These are phyloP conservation scores for Brotogeris chrysoptera DNA, from an alignment of 2,797 vertebrate genomes.

Conservation along the genomic window DNA sequence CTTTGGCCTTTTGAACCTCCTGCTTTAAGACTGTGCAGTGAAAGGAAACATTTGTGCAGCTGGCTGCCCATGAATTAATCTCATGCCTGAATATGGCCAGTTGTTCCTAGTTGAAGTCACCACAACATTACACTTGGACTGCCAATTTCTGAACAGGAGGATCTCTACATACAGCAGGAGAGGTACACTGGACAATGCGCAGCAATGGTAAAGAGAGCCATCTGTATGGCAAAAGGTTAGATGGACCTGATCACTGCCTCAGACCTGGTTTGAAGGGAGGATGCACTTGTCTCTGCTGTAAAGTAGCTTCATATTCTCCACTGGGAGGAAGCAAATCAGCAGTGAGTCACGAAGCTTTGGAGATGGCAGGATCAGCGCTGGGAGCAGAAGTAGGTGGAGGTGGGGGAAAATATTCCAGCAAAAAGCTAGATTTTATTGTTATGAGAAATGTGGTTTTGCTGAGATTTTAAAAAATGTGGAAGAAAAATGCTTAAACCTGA, in stretches of 20 bases:
- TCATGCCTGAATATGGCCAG: background rate
- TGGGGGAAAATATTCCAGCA: background rate
- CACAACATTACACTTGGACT: background rate
- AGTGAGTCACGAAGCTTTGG: background rate
- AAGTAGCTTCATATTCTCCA: background rate
- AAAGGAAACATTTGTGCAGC: background rate
- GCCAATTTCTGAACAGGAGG: background rate
- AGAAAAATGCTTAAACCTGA: background rate
- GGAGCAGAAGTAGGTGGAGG: slow-evolving; percentile 4
- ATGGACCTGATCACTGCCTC: background rate
- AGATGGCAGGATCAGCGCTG: background rate
- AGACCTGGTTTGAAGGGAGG: background rate
- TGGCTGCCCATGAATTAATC: background rate
- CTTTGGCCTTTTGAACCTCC: background rate
- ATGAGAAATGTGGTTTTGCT: background rate
- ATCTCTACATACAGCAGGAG: background rate
- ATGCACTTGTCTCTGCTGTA: background rate
- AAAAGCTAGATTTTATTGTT: background rate
- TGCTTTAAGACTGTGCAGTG: background rate
- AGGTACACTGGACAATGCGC: background rate
- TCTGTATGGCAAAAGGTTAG: background rate
- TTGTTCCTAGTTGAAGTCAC: background rate
- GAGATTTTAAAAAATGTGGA: background rate
- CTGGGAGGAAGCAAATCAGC: background rate
- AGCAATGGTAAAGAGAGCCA: background rate